A percentile compares a stretch with the other conserved stretches of the same genome.
These are phyloP conservation scores for Drosophila rellima DNA, from an alignment of 2,888 invertebrate genomes.

Conservation along the genomic window DNA sequence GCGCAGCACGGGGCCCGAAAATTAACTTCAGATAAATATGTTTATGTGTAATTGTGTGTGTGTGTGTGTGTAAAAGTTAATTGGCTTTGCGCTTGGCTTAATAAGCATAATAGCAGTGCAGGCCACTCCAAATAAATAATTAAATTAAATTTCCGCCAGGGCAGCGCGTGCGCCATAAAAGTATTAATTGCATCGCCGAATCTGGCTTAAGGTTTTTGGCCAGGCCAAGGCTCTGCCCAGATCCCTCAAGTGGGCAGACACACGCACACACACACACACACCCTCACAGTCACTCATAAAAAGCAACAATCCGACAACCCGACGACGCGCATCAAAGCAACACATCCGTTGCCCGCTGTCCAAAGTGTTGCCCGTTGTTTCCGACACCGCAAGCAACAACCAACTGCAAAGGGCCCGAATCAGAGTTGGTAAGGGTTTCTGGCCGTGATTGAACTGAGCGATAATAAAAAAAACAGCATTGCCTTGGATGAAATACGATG, in stretches of 20 bases:
- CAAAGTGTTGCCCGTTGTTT: slow-evolving; percentile 69
- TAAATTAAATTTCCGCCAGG: slow-evolving; percentile 70
- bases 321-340: slow-evolving; percentile 51
- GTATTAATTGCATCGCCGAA: slow-evolving; percentile 71
- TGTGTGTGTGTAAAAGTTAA: slow-evolving; percentile 57
- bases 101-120: slow-evolving; percentile 69
- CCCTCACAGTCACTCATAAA: not conserved
- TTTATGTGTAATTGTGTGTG: slow-evolving; percentile 6
- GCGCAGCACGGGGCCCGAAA: slow-evolving; percentile 29
- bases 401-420: slow-evolving; percentile 49
- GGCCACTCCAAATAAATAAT: slow-evolving; percentile 70
- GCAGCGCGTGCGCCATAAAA: slow-evolving; percentile 55
- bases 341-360: slow-evolving; percentile 51
- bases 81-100: slow-evolving; percentile 68
- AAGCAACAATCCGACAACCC: slow-evolving; percentile 21
- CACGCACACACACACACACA: not conserved
- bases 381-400: slow-evolving; percentile 60
- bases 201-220: slow-evolving; percentile 53
- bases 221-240: slow-evolving; percentile 4
- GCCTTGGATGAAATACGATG: slow-evolving; percentile 38
- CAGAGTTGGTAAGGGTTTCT: slow-evolving; percentile 9
- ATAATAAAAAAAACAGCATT: slow-evolving; percentile 58
- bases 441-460: slow-evolving; percentile 68
- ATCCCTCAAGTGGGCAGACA: slow-evolving; percentile 10
- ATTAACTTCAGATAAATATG: slow-evolving; percentile 47